Percentiles rank a stretch among this genome's conserved stretches.
Evolutionary conservation across 2,113 vertebrate species (phyloP).

Genomic region (Chaetops frenatus): DNA sequence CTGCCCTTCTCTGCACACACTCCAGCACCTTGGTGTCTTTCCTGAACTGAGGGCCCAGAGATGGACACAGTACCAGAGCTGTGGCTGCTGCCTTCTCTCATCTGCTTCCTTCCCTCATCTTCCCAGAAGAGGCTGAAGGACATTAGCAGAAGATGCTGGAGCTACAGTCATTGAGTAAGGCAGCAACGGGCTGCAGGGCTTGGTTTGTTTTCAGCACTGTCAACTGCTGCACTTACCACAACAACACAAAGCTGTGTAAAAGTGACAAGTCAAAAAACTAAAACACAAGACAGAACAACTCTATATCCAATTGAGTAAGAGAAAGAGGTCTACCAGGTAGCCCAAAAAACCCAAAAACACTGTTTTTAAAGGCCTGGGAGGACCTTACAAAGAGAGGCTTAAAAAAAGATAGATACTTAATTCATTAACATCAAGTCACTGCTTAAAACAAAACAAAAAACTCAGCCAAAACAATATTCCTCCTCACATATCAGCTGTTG

Average conservation of each 20-base stretch:
- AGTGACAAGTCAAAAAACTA: conserved; percentile 9
- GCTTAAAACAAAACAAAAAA: neutral
- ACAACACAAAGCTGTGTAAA: neutral
- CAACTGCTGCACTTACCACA: neutral
- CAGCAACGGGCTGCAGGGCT: neutral
- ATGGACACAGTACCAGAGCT: neutral
- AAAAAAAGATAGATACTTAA: neutral
- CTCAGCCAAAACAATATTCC: neutral
- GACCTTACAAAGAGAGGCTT: neutral
- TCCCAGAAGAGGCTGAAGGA: neutral
- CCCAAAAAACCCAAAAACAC: neutral
- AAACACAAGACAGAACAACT: neutral
- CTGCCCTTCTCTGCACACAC: neutral
- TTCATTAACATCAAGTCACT: neutral
- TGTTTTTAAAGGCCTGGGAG: neutral
- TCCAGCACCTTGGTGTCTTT: neutral
- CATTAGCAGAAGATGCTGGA: neutral
- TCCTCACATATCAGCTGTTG: neutral
- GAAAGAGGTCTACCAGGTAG: neutral
- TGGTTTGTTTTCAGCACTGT: neutral
- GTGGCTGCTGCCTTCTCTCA: neutral
- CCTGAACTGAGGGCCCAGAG: neutral
- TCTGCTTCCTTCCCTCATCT: neutral
- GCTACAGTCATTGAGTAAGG: neutral
- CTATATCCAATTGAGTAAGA: neutral